Conservation (phyloP, 2,888 invertebrate genomes). For the Meganola albula region DNA sequence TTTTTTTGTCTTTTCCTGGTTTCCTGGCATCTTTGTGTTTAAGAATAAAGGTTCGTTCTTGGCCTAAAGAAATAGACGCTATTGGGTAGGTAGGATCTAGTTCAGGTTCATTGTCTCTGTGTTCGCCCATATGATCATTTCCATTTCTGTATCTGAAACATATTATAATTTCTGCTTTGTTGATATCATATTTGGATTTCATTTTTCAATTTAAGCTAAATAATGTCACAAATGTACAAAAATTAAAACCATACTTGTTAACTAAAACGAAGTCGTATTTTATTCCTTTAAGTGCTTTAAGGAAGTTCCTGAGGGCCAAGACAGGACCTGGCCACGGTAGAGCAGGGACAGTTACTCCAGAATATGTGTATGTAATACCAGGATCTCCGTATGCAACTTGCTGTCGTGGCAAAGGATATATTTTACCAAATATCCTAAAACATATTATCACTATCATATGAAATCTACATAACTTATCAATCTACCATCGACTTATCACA, state of each 20-base stretch:
- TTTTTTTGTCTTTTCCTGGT: constrained; percentile 58
- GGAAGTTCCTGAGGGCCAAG: constrained; percentile 64
- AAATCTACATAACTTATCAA: too few species aligned
- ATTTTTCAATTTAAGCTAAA: constrained; percentile 4
- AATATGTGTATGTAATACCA: constrained; percentile 81
- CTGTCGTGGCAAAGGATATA: constrained; percentile 81
- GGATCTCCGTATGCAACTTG: constrained; percentile 83
- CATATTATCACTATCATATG: too few species aligned
- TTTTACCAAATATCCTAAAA: constrained; percentile 80
- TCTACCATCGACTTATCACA: too few species aligned
- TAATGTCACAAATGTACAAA: constrained; percentile 5
- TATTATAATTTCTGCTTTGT: too few species aligned
- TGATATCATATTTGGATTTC: too few species aligned
- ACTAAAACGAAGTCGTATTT: constrained; percentile 81
- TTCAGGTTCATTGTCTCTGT: constrained; percentile 83
- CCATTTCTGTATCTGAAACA: constrained; percentile 82
- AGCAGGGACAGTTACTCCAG: constrained; percentile 80
- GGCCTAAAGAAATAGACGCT: constrained; percentile 82
- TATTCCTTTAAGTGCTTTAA: constrained; percentile 69
- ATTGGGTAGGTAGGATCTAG: constrained; percentile 79
- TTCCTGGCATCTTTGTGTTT: constrained; percentile 78
- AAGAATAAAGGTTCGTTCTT: constrained; percentile 80
- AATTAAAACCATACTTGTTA: constrained; percentile 77
- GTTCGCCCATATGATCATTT: constrained; percentile 83
- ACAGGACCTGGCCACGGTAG: constrained; percentile 79